These are phyloP conservation scores for Rapana venosa DNA, from an alignment of 2,888 invertebrate genomes.

Conservation along the genomic window DNA sequence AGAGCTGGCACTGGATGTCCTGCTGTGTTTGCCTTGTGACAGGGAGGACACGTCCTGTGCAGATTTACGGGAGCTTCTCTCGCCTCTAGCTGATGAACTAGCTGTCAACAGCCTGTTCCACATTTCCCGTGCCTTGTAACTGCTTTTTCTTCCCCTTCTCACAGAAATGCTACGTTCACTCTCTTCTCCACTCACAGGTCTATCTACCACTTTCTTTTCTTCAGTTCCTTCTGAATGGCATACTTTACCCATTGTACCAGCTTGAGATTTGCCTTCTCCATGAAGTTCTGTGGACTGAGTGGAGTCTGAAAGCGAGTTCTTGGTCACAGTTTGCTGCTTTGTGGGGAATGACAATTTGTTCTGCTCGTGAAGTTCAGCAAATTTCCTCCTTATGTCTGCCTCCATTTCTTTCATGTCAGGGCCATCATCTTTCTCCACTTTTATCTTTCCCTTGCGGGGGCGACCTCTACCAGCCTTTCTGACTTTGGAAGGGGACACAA, in stretches of 20 bases:
- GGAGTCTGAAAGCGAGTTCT: neutral
- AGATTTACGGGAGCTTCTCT: neutral
- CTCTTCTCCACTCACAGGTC: neutral
- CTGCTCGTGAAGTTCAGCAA: neutral
- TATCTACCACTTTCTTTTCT: neutral
- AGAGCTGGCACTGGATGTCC: neutral
- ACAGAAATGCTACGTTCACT: neutral
- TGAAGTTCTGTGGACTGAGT: neutral
- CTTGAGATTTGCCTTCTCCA: neutral
- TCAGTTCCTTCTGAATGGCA: neutral
- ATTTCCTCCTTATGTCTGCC: neutral
- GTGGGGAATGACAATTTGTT: neutral
- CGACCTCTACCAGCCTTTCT: neutral
- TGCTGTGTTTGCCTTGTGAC: neutral
- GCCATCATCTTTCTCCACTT: neutral
- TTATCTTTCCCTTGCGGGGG: neutral
- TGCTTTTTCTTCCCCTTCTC: slow-evolving; percentile 19
- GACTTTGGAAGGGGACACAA: neutral
- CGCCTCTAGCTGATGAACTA: slow-evolving; percentile 23
- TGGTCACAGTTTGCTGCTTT: neutral
- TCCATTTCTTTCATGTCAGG: neutral
- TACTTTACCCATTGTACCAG: neutral
- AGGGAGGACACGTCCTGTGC: neutral
- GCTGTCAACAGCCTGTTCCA: slow-evolving; percentile 15
- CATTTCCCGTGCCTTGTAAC: slow-evolving; percentile 20